phyloP scores from a whole-genome alignment of 2,113 vertebrate genomes.

The Silurus glanis region DNA sequence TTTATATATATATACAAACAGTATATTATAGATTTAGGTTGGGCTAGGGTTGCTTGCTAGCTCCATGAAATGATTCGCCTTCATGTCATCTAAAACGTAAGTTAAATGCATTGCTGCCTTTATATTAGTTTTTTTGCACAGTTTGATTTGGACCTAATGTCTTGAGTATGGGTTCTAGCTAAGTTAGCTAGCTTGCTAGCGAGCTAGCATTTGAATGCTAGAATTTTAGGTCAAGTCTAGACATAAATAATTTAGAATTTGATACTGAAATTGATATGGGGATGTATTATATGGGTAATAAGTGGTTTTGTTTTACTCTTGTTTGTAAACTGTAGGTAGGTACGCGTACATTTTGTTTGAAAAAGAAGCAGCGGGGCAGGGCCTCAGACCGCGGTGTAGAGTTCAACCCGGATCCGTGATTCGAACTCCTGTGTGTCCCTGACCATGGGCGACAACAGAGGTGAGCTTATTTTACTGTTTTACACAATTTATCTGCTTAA shows the following conservation, averaged over 20 bases:
- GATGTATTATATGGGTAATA: background rate
- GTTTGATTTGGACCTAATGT: background rate
- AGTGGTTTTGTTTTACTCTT: background rate
- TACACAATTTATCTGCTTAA: background rate
- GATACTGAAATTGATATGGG: background rate
- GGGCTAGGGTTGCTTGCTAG: background rate
- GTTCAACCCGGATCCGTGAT: constrained; percentile 61
- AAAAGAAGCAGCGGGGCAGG: constrained; percentile 60
- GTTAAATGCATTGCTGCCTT: too few species aligned
- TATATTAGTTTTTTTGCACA: background rate
- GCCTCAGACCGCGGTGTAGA: constrained; percentile 77
- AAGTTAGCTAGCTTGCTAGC: background rate
- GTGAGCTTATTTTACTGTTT: constrained; percentile 57
- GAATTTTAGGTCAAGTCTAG: background rate
- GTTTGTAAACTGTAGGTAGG: constrained; percentile 25
- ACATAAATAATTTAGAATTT: background rate
- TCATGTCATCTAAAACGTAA: constrained; percentile 6
- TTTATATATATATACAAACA: background rate
- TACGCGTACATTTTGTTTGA: background rate
- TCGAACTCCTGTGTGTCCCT: constrained; percentile 43
- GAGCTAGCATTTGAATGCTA: background rate
- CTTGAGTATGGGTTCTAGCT: background rate
- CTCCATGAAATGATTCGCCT: background rate
- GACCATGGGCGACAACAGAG: constrained; percentile 78
- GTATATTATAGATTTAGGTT: background rate